phyloP scores from a whole-genome alignment of 2,888 invertebrate genomes.

The Cerastis leucographa region DNA sequence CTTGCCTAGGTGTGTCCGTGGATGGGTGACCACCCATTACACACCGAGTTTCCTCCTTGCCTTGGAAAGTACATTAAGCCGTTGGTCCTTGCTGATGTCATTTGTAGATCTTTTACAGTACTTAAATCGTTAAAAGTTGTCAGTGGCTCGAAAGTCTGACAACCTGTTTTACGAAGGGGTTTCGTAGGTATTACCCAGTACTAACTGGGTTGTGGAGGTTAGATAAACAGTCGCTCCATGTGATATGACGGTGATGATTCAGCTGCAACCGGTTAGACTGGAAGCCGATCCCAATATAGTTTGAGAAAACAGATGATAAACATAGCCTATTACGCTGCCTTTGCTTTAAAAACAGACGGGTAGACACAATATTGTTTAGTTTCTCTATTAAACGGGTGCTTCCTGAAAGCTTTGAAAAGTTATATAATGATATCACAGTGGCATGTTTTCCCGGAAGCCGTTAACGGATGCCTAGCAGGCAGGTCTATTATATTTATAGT shows the following conservation, averaged over 20 bases:
- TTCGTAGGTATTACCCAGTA: neutral
- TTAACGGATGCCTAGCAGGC: constrained; percentile 21
- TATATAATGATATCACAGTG: constrained; percentile 15
- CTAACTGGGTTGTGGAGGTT: neutral
- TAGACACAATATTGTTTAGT: neutral
- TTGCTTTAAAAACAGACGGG: neutral
- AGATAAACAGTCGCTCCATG: neutral
- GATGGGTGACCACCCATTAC: neutral
- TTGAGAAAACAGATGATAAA: neutral
- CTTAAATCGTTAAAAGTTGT: neutral
- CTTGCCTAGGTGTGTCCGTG: neutral
- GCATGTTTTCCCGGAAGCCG: constrained; percentile 44
- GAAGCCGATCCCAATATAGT: neutral
- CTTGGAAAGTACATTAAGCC: neutral
- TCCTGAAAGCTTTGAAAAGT: constrained; percentile 27
- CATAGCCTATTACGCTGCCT: constrained; percentile 25
- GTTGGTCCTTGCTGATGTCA: neutral
- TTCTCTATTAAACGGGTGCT: constrained; percentile 18
- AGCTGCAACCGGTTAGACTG: neutral
- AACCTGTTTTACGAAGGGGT: neutral
- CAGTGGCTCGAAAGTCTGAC: neutral
- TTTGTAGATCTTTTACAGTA: neutral
- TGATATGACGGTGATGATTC: neutral
- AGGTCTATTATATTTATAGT: constrained; percentile 43
- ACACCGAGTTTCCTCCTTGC: neutral